phyloP scores from a whole-genome alignment of 2,113 vertebrate species.

The Hippocampus barbouri region DNA sequence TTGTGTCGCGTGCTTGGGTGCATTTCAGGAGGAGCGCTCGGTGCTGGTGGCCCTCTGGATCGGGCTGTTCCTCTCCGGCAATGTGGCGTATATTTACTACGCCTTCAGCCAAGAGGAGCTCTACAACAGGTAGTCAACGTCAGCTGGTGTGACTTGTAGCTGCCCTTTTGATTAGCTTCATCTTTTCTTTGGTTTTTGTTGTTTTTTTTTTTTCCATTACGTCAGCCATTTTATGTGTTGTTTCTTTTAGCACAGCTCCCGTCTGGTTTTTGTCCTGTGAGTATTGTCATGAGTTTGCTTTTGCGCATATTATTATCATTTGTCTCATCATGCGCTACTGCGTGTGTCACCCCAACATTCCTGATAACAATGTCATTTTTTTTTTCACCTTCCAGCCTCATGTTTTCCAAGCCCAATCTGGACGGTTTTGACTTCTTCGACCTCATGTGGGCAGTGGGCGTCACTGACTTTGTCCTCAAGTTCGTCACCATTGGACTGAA shows the following conservation, averaged over 20 bases:
- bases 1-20: background rate
- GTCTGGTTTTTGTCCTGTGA: slow-evolving; percentile 75
- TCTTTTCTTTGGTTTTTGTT: slow-evolving; percentile 15
- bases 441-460: slow-evolving; percentile 93
- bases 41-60: slow-evolving; percentile 88
- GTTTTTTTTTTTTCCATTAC: slow-evolving; percentile 29
- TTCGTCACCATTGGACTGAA: slow-evolving; percentile 90
- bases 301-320: slow-evolving; percentile 20
- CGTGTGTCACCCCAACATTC: background rate
- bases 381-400: slow-evolving; percentile 72
- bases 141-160: slow-evolving; percentile 1
- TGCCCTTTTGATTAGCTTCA: slow-evolving; percentile 7
- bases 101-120: slow-evolving; percentile 90
- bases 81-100: slow-evolving; percentile 89
- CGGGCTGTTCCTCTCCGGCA: slow-evolving; percentile 84
- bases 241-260: slow-evolving; percentile 73
- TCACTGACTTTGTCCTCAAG: slow-evolving; percentile 93
- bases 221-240: slow-evolving; percentile 36
- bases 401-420: slow-evolving; percentile 90
- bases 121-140: slow-evolving; percentile 81
- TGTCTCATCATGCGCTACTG: background rate
- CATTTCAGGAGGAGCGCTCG: slow-evolving; percentile 86
- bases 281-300: slow-evolving; percentile 65
- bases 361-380: too few relatives aligned
- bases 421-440: slow-evolving; percentile 90